A percentile compares a stretch with the other conserved stretches of the same genome.
These are phyloP conservation scores for Microchrysa polita DNA, from an alignment of 2,888 invertebrate species.

Conservation along the genomic window DNA sequence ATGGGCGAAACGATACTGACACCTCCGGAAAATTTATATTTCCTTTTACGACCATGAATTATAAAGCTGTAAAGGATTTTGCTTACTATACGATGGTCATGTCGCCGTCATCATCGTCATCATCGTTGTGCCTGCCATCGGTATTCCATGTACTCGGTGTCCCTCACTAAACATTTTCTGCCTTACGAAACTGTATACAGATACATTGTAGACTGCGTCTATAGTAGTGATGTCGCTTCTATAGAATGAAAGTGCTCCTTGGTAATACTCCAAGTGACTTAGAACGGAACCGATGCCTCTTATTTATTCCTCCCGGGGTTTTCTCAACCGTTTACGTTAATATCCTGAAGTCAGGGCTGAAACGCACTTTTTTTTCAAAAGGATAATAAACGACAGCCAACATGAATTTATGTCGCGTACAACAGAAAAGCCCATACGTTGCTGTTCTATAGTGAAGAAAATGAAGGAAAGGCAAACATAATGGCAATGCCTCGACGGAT, in stretches of 20 bases:
- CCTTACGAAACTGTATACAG: no score
- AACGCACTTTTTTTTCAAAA: slow-evolving; percentile 16
- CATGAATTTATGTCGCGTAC: slow-evolving; percentile 25
- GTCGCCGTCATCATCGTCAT: background rate
- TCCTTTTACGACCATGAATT: slow-evolving; percentile 26
- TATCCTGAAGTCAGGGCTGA: background rate
- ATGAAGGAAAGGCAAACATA: background rate
- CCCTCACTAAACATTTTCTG: no score
- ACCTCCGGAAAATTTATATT: slow-evolving; percentile 16
- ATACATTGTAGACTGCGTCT: background rate
- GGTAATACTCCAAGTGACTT: background rate
- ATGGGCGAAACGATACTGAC: background rate
- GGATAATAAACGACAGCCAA: slow-evolving; percentile 31
- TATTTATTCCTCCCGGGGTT: slow-evolving; percentile 1
- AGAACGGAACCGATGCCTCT: background rate
- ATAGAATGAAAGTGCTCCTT: background rate
- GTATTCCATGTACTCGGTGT: no score
- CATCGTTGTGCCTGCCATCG: background rate
- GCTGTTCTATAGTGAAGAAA: no score
- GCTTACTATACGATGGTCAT: background rate
- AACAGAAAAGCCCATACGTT: background rate
- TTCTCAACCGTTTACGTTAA: slow-evolving; percentile 19
- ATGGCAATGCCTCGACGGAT: slow-evolving; percentile 4
- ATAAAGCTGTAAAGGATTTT: slow-evolving; percentile 6
- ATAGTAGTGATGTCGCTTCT: background rate